A percentile compares a stretch with the other conserved stretches of the same genome.
These are phyloP conservation scores for Dicerorhinus sumatrensis DNA, from an alignment of 2,113 vertebrate genomes.

Conservation along the genomic window DNA sequence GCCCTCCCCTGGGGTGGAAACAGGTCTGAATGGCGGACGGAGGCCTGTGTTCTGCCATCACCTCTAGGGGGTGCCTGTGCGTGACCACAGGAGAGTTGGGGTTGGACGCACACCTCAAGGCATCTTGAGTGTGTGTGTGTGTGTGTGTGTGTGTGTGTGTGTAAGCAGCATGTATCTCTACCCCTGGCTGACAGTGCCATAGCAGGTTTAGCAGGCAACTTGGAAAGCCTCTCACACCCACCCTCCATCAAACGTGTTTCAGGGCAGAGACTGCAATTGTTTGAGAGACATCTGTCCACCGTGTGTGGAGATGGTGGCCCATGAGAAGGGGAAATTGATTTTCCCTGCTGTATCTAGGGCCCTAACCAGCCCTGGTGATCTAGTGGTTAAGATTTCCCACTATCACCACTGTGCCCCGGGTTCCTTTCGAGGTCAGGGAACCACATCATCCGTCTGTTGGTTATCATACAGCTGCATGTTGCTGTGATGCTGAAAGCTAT, in stretches of 20 bases:
- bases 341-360: neutral
- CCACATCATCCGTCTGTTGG: too few relatives aligned
- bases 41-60: neutral
- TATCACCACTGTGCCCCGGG: too few relatives aligned
- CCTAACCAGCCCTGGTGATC: too few relatives aligned
- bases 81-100: fast-evolving
- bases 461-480: too few relatives aligned
- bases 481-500: too few relatives aligned
- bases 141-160: neutral
- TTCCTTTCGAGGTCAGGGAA: too few relatives aligned
- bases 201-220: neutral
- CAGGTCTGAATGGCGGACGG: neutral
- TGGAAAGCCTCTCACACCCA: neutral
- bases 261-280: neutral
- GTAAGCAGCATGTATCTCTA: neutral
- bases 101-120: neutral
- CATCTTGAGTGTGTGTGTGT: too few relatives aligned
- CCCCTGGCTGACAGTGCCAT: neutral
- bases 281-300: too few relatives aligned
- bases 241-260: neutral
- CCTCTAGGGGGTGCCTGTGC: too few relatives aligned
- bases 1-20: fast-evolving
- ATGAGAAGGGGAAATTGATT: neutral
- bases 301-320: neutral
- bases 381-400: too few relatives aligned